Percentiles rank a stretch among this genome's conserved stretches.
phyloP scores from a whole-genome alignment of 1,140 invertebrate species.

The Holcopasites calliopsidis region DNA sequence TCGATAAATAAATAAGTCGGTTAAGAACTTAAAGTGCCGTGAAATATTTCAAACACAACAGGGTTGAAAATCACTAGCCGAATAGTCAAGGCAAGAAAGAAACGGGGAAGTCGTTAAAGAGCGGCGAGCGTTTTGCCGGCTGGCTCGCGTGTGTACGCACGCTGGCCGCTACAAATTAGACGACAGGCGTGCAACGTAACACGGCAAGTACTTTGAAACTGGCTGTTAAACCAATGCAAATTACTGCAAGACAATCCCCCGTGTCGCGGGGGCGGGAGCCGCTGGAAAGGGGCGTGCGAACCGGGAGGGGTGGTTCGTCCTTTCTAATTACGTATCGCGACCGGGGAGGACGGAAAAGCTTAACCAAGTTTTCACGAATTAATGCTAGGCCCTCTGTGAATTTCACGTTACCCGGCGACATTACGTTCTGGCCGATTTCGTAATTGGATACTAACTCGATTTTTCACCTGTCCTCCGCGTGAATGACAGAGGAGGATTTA shows the following conservation, averaged over 20 bases:
- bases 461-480: background rate
- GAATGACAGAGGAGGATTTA: background rate
- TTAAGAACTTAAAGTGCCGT: too few relatives aligned
- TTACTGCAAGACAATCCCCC: constrained; percentile 62
- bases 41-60: too few relatives aligned
- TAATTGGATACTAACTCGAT: constrained; percentile 24
- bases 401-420: constrained; percentile 15
- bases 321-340: constrained; percentile 65
- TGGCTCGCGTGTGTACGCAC: background rate
- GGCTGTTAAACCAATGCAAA: constrained; percentile 66
- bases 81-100: background rate
- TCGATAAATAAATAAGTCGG: too few relatives aligned
- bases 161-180: constrained; percentile 63
- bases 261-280: background rate
- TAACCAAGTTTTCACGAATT: constrained; percentile 60
- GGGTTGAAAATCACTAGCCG: background rate
- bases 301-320: constrained; percentile 20
- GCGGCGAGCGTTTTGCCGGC: background rate
- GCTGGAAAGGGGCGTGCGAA: constrained; percentile 4
- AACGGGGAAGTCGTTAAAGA: background rate
- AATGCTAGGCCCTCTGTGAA: constrained; percentile 10
- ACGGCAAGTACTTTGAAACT: constrained; percentile 67
- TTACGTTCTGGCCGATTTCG: constrained; percentile 6
- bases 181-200: constrained; percentile 65
- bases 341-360: constrained; percentile 52